Conservation (phyloP, 1,140 invertebrate species). For the Halotydeus destructor region DNA sequence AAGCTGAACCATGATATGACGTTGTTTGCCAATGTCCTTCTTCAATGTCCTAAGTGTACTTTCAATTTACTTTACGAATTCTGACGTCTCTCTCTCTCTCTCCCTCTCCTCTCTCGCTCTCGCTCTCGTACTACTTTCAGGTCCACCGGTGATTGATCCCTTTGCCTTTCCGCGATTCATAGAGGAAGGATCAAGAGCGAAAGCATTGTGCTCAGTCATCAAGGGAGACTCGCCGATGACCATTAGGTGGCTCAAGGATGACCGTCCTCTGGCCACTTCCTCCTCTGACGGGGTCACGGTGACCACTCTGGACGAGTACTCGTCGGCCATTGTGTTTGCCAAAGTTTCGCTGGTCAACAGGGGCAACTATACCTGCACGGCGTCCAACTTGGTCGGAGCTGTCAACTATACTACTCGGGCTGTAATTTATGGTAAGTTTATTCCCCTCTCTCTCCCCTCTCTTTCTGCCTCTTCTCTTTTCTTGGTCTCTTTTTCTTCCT, state of each 20-base stretch:
- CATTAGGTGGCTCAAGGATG: constrained; percentile 25
- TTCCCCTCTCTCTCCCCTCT: not conserved
- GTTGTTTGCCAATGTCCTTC: no score
- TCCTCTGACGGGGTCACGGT: constrained; percentile 11
- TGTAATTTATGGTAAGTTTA: constrained; percentile 24
- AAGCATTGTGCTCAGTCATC: constrained; percentile 60
- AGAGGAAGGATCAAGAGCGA: constrained; percentile 57
- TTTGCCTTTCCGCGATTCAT: constrained; percentile 39
- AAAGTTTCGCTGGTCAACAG: constrained; percentile 23
- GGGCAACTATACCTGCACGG: constrained; percentile 29
- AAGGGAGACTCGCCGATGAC: constrained; percentile 45
- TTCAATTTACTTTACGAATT: no score
- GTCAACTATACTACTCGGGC: constrained; percentile 24
- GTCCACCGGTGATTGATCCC: constrained; percentile 22
- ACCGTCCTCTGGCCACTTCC: constrained; percentile 14
- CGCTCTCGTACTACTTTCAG: constrained; percentile 10
- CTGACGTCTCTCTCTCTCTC: constrained; percentile 1
- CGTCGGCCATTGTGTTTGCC: constrained; percentile 14
- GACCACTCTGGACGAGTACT: constrained; percentile 23
- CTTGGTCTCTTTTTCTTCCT: not conserved
- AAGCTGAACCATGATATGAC: no score
- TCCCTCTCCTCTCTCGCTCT: constrained; percentile 3
- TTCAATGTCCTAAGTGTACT: no score
- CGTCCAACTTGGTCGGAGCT: constrained; percentile 23
- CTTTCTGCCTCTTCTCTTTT: not conserved